A percentile compares a stretch with the other conserved stretches of the same genome.
These are phyloP conservation scores for Characodon lateralis DNA, from an alignment of 2,797 vertebrate species.

Conservation along the genomic window DNA sequence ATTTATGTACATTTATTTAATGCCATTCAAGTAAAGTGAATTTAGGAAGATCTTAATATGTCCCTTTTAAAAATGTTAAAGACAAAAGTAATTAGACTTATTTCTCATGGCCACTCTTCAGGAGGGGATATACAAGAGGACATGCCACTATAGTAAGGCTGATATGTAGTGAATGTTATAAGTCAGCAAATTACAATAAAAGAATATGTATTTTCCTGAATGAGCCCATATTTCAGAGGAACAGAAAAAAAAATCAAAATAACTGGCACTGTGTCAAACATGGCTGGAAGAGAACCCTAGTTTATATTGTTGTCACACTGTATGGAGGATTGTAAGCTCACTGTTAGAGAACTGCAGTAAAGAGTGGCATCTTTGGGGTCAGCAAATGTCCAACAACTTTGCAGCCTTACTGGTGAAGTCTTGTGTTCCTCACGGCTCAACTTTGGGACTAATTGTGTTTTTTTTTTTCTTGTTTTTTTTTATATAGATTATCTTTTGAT, in stretches of 20 bases:
- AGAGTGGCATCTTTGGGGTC: not conserved
- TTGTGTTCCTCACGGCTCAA: not conserved
- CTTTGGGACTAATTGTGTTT: not conserved
- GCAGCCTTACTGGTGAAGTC: too few species aligned
- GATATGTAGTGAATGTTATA: not conserved
- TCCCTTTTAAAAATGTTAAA: too few species aligned
- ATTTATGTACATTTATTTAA: not conserved
- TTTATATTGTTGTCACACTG: too few species aligned
- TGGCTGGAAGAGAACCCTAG: too few species aligned
- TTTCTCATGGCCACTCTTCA: too few species aligned
- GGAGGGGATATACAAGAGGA: too few species aligned
- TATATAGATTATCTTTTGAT: not conserved
- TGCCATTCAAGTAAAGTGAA: too few species aligned
- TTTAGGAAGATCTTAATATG: too few species aligned
- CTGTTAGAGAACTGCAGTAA: too few species aligned
- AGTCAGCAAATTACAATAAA: not conserved
- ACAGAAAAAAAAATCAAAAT: not conserved
- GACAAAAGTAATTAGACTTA: too few species aligned
- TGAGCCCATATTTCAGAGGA: not conserved
- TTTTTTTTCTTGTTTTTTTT: not conserved
- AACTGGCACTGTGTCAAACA: too few species aligned
- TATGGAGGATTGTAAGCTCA: too few species aligned
- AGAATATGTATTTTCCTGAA: not conserved
- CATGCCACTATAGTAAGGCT: not conserved
- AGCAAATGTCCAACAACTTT: not conserved